Conservation (phyloP, 2,113 vertebrate genomes). For the Hippocampus comes region DNA sequence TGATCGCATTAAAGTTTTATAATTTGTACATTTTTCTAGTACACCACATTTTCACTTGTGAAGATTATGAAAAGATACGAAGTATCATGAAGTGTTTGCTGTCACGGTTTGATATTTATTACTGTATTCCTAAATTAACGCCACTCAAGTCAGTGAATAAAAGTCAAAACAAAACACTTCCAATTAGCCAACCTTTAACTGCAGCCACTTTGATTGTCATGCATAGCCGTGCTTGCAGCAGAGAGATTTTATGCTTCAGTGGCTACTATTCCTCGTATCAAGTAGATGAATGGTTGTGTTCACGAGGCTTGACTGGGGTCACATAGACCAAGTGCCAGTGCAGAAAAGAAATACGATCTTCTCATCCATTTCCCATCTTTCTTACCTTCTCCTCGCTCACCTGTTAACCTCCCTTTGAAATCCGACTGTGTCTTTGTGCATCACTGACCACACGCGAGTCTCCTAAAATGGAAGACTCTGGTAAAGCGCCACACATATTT, state of each 20-base stretch:
- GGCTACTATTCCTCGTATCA: constrained; percentile 43
- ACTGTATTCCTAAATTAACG: neutral
- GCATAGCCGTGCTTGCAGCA: constrained; percentile 6
- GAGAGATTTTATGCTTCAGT: constrained; percentile 30
- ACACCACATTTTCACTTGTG: neutral
- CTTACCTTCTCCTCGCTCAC: constrained; percentile 37
- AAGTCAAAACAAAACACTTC: neutral
- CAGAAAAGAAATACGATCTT: constrained; percentile 33
- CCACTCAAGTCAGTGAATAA: neutral
- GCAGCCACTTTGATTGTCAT: constrained; percentile 1
- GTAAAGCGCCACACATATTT: constrained; percentile 54
- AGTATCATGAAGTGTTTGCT: neutral
- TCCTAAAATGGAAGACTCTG: constrained; percentile 52
- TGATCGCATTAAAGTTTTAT: neutral
- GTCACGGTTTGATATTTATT: neutral
- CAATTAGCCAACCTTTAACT: constrained; percentile 7
- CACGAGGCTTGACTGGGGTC: constrained; percentile 45
- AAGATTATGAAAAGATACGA: neutral
- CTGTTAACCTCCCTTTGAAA: constrained; percentile 62
- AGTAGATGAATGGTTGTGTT: constrained; percentile 43
- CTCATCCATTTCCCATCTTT: constrained; percentile 58
- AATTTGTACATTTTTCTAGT: neutral
- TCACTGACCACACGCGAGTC: constrained; percentile 30
- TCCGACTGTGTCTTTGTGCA: constrained; percentile 46
- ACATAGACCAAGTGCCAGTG: constrained; percentile 24